Base-by-base conservation (phyloP, 2,113 vertebrate genomes). In the Plotosus lineatus region DNA sequence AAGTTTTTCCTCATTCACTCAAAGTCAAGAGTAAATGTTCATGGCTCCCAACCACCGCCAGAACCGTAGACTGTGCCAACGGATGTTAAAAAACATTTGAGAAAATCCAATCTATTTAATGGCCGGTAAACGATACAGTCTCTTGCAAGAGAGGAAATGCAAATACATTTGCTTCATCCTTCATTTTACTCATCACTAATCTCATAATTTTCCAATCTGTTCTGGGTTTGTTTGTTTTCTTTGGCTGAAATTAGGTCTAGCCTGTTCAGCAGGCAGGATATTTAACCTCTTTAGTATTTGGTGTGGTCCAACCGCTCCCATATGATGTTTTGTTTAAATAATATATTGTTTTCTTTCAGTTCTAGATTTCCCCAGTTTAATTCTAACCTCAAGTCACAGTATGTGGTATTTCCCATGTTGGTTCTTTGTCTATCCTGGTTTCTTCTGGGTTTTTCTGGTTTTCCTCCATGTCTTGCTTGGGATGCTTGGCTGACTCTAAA, bases 71-170 rank as follows among this genome's bases (percentile, higher is more conserved):
- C n/a, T 14, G 53, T 46, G 36, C 56, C 56, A 77, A 77, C 60
- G 56, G 55, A 46, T 48, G 56, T 77, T 46, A 31, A 75, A 74
- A 55, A 31, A 48, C 55, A 77, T 61, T 77, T 65, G 46, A 36
- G 26, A 65, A 50, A 51, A 65, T 78, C 15, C 14, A 23, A 56
- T 75, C 69, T 75, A 4, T 63, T 63, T 77, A 63, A 63, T 77
- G 56, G 58, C 10, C n/a, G 40, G 38, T 46, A 75, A 75, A 42
- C 58, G 12, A 0, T 38, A 10, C 23, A 58, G 51, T 77, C 38
- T 46, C 2, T 61, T 77, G 19, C 75, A 77, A 60, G 28, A 21
- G 26, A 46, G 55, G 55, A 60, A 61, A 44, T 76, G 53, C 53
- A 44, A 28, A 19, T 2, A 71, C 68, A 72, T 28, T 50, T 21